Evolutionary conservation across 2,113 vertebrate species (phyloP).

Genomic region (Dissostichus mawsoni): DNA sequence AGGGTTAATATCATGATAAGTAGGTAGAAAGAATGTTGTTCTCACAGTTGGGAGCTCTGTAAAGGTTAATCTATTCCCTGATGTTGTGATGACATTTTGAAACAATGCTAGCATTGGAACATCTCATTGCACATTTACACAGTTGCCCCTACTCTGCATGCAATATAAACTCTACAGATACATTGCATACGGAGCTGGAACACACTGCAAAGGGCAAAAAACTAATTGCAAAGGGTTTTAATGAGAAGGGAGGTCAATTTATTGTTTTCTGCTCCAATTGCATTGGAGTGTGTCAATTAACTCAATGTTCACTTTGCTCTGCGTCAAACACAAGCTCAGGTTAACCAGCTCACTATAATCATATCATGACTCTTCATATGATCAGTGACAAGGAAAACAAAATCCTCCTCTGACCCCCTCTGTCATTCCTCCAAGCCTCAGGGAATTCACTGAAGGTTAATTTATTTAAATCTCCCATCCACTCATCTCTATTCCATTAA

Average conservation of each 20-base stretch:
- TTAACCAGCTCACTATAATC: conserved; percentile 55
- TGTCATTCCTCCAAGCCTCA: conserved; percentile 64
- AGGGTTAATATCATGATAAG: conserved; percentile 66
- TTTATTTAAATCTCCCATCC: conserved; percentile 85
- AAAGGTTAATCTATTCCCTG: conserved; percentile 83
- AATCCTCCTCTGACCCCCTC: conserved; percentile 64
- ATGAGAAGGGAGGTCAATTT: neutral
- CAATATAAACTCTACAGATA: conserved; percentile 8
- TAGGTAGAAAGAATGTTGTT: conserved; percentile 44
- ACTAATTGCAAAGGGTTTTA: conserved; percentile 10
- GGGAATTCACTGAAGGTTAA: conserved; percentile 84
- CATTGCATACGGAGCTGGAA: conserved; percentile 15
- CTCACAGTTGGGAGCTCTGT: conserved; percentile 44
- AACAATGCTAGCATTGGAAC: conserved; percentile 43
- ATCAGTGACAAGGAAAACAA: conserved; percentile 65
- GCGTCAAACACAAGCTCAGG: conserved; percentile 22
- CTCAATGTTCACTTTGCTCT: neutral
- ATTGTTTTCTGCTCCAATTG: conserved; percentile 7
- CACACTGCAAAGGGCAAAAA: conserved; percentile 19
- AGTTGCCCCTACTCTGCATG: conserved; percentile 24
- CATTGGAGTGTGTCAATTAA: conserved; percentile 16
- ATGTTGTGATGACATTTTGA: conserved; percentile 78
- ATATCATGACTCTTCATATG: conserved; percentile 77
- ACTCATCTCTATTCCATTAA: conserved; percentile 84
- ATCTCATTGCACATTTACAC: conserved; percentile 39